These are phyloP conservation scores for Ryuthela nishihirai DNA, from an alignment of 2,888 invertebrate genomes.

Conservation along the genomic window DNA sequence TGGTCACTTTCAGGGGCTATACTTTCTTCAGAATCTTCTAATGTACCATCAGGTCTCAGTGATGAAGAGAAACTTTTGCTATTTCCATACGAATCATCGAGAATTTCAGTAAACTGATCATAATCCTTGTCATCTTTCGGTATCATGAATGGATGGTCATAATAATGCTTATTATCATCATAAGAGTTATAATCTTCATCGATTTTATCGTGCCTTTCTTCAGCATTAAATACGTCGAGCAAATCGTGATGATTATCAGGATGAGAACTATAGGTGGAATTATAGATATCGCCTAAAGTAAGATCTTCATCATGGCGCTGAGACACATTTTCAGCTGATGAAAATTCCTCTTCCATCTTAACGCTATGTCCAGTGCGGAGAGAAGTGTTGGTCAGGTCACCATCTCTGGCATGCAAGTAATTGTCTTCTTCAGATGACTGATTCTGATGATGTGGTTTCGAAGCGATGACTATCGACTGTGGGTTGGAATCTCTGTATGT, in stretches of 20 bases:
- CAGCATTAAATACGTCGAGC: slow-evolving; percentile 14
- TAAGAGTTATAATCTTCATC: not conserved
- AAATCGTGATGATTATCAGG: slow-evolving; percentile 29
- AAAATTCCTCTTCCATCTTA: no score
- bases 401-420: not conserved
- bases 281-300: slow-evolving; percentile 8
- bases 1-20: no score
- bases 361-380: not conserved
- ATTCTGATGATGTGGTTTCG: slow-evolving; percentile 3
- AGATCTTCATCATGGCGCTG: slow-evolving; percentile 13
- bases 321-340: slow-evolving; percentile 4
- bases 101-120: slow-evolving; percentile 10
- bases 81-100: slow-evolving; percentile 2
- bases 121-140: slow-evolving; percentile 14
- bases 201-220: slow-evolving; percentile 13
- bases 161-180: not conserved
- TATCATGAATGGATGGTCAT: not conserved
- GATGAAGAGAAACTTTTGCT: slow-evolving; percentile 19
- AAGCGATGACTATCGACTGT: slow-evolving; percentile 24
- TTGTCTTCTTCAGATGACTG: not conserved
- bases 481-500: slow-evolving; percentile 20
- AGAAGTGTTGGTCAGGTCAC: slow-evolving; percentile 1
- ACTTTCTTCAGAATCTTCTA: slow-evolving; percentile 11
- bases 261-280: slow-evolving; percentile 6
- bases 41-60: not conserved